Evolutionary conservation across 2,797 vertebrate species (phyloP), one percentile per base, ranked within the genome.

Genomic region (Tokudaia muenninki): DNA sequence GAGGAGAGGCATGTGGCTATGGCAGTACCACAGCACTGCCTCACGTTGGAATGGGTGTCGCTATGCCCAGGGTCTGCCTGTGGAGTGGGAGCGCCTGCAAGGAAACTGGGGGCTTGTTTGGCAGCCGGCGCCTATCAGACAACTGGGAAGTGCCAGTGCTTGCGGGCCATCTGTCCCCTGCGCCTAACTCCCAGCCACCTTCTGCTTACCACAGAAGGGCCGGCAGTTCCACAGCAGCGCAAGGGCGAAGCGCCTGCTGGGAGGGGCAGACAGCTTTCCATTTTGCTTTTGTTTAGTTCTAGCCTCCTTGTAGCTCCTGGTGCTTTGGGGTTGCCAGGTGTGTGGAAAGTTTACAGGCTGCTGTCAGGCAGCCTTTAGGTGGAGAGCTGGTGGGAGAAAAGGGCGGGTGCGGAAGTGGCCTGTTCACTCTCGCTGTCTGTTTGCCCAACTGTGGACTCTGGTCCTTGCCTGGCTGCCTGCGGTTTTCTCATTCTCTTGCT

Each of bases 111-210:
- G 94, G 31, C 94, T 88, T 94, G 88, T 96, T 98, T 98, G 98
- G 97, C 97, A 98, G 92, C 93, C 65, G 89, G 91, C 70, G 90
- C 95, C 97, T 97, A 94, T 98, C 94, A 98, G 98, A 97, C 98
- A 98, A 98, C 98, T 98, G 97, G 97, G 98, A 98, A 97, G 97
- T 97, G 96, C 96, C 96, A 96, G 98, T 67, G 75, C 97, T 92
- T 94, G 29, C 52, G 87, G 97, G 97, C 98, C 98, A 98, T 98
- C 98, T 99, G 98, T 99, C 98, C 97, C 96, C 97, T 97, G 97
- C 8, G 96, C 10, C 94, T 78, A 93, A 98, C 97, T 97, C 90
- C 87, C 11, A 90, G 93, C 98, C 97, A 95, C 98, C 98, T 98
- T 98, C 98, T 98, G 98, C 98, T 98, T 63, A 88, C 97, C 67